Conservation (phyloP, 1,140 invertebrate genomes). For the Drosophila sproati region DNA sequence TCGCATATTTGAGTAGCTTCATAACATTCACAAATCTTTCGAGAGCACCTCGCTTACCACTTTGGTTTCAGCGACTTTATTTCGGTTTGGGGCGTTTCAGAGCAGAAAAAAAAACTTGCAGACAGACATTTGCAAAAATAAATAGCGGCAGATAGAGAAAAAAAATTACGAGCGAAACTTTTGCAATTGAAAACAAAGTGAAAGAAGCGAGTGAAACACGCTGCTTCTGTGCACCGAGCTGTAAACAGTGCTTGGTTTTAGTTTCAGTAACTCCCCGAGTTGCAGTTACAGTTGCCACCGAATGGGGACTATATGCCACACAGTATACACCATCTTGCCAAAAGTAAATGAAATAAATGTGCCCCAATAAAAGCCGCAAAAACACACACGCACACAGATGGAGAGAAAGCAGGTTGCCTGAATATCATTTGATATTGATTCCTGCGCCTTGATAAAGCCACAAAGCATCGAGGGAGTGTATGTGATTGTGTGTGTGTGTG, state of each 20-base stretch:
- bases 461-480: not conserved
- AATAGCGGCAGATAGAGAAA: conserved; percentile 7
- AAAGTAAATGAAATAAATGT: conserved; percentile 31
- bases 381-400: not conserved
- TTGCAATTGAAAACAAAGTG: conserved; percentile 68
- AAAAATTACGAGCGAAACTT: conserved; percentile 53
- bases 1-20: not conserved
- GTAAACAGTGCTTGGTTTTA: conserved; percentile 47
- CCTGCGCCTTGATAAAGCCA: conserved; percentile 24
- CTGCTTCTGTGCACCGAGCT: conserved; percentile 44
- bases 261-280: conserved; percentile 25
- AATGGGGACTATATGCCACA: not conserved
- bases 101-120: conserved; percentile 7
- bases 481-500: not conserved
- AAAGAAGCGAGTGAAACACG: conserved; percentile 34
- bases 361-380: conserved; percentile 12
- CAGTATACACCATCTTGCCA: conserved; percentile 2
- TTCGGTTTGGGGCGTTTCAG: conserved; percentile 9
- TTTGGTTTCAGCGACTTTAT: conserved; percentile 29
- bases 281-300: conserved; percentile 16
- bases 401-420: conserved; percentile 38
- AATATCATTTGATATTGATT: conserved; percentile 69
- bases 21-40: not conserved
- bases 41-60: conserved; percentile 19
- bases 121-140: conserved; percentile 5